Percentiles rank a stretch among this genome's conserved stretches.
These are phyloP conservation scores for Campoletis sonorensis DNA, from an alignment of 1,140 invertebrate genomes.

Conservation along the genomic window DNA sequence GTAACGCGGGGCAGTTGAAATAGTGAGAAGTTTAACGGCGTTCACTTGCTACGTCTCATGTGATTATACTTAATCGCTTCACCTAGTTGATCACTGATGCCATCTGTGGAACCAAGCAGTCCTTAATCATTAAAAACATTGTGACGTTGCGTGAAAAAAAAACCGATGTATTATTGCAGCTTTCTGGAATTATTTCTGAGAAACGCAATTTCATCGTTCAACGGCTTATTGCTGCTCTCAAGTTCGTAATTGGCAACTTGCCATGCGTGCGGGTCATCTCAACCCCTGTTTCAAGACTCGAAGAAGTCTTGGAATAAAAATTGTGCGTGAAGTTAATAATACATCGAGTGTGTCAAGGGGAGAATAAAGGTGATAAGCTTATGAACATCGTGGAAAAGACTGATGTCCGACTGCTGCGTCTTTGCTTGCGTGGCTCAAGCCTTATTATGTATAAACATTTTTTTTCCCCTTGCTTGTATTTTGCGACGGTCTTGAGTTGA, in stretches of 20 bases:
- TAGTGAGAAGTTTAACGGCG: too few species aligned
- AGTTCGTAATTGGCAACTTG: background rate
- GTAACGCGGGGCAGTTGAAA: too few species aligned
- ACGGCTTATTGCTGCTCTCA: constrained; percentile 6
- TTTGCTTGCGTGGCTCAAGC: background rate
- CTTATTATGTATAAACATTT: background rate
- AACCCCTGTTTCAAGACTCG: background rate
- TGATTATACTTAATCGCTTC: background rate
- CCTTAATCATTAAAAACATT: background rate
- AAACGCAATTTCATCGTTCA: background rate
- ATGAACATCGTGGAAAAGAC: too few species aligned
- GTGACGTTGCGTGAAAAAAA: background rate
- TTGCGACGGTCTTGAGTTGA: constrained; percentile 35
- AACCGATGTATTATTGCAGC: constrained; percentile 13
- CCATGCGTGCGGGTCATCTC: constrained; percentile 20
- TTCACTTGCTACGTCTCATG: too few species aligned
- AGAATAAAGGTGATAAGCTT: too few species aligned
- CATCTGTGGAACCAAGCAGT: too few species aligned
- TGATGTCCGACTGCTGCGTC: too few species aligned
- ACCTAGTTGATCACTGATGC: background rate
- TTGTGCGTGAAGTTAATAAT: too few species aligned
- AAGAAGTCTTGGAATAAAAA: too few species aligned
- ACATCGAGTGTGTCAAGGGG: too few species aligned
- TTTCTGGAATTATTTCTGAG: constrained; percentile 3
- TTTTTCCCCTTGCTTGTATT: background rate